phyloP scores from a whole-genome alignment of 2,888 invertebrate genomes.

The Steinernema hermaphroditum region DNA sequence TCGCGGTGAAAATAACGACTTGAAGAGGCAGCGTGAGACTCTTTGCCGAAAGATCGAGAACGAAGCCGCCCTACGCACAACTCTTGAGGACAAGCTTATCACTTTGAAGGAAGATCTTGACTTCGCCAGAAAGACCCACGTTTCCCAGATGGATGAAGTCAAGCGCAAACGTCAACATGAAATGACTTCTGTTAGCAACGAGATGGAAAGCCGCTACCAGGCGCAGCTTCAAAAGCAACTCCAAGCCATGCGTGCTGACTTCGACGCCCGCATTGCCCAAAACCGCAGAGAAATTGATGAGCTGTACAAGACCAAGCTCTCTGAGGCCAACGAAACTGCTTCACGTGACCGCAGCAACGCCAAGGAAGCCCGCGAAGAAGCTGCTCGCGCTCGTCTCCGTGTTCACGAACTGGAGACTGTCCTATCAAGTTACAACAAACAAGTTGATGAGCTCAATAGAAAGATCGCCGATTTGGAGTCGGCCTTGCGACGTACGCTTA shows the following conservation, averaged over 20 bases:
- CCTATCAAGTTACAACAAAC: background rate
- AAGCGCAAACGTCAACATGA: conserved; percentile 84
- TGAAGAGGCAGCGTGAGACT: conserved; percentile 79
- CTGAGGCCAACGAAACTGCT: conserved; percentile 51
- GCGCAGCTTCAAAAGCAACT: conserved; percentile 86
- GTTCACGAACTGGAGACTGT: conserved; percentile 9
- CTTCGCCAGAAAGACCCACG: conserved; percentile 39
- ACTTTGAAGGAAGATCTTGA: conserved; percentile 67
- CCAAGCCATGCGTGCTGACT: conserved; percentile 72
- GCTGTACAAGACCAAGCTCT: conserved; percentile 76
- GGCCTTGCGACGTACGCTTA: conserved; percentile 73
- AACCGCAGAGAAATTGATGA: conserved; percentile 88
- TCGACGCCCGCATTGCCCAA: conserved; percentile 83
- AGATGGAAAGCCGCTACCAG: conserved; percentile 90
- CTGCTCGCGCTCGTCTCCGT: conserved; percentile 20
- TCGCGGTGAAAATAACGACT: conserved; percentile 73
- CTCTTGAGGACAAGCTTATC: conserved; percentile 74
- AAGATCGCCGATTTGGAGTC: conserved; percentile 74
- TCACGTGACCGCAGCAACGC: conserved; percentile 45
- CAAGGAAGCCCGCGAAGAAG: conserved; percentile 42
- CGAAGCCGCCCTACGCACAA: conserved; percentile 88
- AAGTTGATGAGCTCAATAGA: conserved; percentile 30
- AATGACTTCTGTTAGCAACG: conserved; percentile 84
- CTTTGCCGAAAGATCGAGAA: conserved; percentile 87
- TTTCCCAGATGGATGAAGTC: conserved; percentile 80